Percentiles rank a stretch among this genome's conserved stretches.
phyloP scores from a whole-genome alignment of 1,140 invertebrate genomes.

The Drosophila subpulchrella region DNA sequence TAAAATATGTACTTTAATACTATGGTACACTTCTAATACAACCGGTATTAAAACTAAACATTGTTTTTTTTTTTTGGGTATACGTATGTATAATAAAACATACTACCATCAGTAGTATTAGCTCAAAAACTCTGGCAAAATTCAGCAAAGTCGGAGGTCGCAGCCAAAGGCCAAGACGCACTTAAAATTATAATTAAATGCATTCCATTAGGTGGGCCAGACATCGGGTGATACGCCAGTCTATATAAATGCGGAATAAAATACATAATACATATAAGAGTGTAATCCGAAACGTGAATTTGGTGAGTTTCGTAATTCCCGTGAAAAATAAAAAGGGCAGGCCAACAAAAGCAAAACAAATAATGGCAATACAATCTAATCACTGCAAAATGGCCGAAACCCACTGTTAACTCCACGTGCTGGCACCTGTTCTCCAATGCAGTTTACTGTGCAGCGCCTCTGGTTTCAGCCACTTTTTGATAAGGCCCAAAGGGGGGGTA shows the following conservation, averaged over 20 bases:
- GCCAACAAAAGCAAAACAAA: slow-evolving; percentile 25
- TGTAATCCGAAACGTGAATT: slow-evolving; percentile 20
- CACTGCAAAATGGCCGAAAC: slow-evolving; percentile 8
- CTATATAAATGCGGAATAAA: neutral
- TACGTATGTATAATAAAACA: no score
- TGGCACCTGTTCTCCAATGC: slow-evolving; percentile 11
- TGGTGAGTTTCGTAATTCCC: slow-evolving; percentile 20
- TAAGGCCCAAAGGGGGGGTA: slow-evolving; percentile 2
- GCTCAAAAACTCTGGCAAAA: slow-evolving; percentile 8
- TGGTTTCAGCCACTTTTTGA: slow-evolving; percentile 17
- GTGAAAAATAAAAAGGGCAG: slow-evolving; percentile 7
- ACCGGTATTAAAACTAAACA: no score
- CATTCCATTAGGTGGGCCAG: slow-evolving; percentile 20
- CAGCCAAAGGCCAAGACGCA: slow-evolving; percentile 33
- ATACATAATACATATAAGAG: neutral
- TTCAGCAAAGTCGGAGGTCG: slow-evolving; percentile 31
- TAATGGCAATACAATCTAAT: slow-evolving; percentile 31
- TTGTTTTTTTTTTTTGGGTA: no score
- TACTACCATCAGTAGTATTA: neutral
- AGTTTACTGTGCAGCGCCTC: slow-evolving; percentile 9
- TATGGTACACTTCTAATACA: no score
- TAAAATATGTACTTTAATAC: no score
- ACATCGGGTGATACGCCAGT: slow-evolving; percentile 25
- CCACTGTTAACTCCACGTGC: slow-evolving; percentile 20
- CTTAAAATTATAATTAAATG: slow-evolving; percentile 46